Evolutionary conservation across 2,888 invertebrate genomes (phyloP), one percentile per base, ranked within the genome.

Genomic region (Hydrotaea diabolus): DNA sequence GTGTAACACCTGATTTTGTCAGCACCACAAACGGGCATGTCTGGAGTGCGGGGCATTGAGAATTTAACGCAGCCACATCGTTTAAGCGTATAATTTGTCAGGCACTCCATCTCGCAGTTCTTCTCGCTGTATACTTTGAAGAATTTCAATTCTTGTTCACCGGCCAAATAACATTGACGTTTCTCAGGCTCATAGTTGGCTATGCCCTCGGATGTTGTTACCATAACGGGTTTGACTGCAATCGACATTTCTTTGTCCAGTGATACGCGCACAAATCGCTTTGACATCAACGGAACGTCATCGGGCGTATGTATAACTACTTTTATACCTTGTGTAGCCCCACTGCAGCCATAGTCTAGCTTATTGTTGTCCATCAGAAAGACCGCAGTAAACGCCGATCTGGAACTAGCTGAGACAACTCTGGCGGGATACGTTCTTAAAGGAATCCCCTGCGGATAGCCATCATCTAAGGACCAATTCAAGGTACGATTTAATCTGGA

Each of bases 311-410:
- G 96, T 1, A 96, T 92, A 7, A 95, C 90, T 77, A 95, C 94
- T 93, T 95, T 96, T 88, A 95, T 96, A 15, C 96, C 96, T 91
- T 95, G 95, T 0, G 95, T 95, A 0, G 96, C 95, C 0, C 96
- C 96, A 80, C 94, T 94, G 88, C 96, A 96, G 15, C 95, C 93
- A 88, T 95, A 95, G 89, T 96, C 96, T 57, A 95, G 91, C 89
- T 96, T 95, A 31, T 93, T 91, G 83, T 93, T 93, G 83, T 93
- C 94, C 0, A 94, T 94, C 88, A 93, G 93, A 82, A 96, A 89
- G 7, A 95, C 91, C 87, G 95, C 93, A 69, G 94, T 94, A 17
- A 96, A 92, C 0, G 95, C 95, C 59, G 95, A 94, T 88, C 94
- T 93, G 0, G 94, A 93, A 0, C 96, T 96, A 53, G 95, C 94